Conservation (phyloP, 2,888 invertebrate species). For the Argynnis bischoffii region DNA sequence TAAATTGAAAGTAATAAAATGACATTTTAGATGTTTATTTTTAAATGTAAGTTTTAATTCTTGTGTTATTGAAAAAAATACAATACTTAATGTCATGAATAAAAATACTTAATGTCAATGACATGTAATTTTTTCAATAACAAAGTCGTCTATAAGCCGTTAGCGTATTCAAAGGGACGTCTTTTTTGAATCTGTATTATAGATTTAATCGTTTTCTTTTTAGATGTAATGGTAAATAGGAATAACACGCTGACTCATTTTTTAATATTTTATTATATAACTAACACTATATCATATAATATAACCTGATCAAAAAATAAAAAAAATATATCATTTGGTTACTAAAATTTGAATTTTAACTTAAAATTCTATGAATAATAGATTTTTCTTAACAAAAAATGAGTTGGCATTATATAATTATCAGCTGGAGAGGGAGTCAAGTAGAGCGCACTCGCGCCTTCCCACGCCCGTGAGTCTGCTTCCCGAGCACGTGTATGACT, state of each 20-base stretch:
- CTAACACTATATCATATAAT: background rate
- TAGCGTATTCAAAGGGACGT: slow-evolving; percentile 17
- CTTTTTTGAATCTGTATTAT: slow-evolving; percentile 20
- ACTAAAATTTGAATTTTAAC: background rate
- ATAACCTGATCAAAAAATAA: background rate
- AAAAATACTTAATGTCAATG: slow-evolving; percentile 9
- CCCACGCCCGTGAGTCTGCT: slow-evolving; percentile 20
- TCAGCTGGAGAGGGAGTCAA: slow-evolving; percentile 73
- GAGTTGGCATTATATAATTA: slow-evolving; percentile 49
- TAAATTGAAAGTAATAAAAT: slow-evolving; percentile 79
- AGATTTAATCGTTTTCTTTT: slow-evolving; percentile 21
- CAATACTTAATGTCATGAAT: slow-evolving; percentile 12
- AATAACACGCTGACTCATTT: slow-evolving; percentile 33
- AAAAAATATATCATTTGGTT: background rate
- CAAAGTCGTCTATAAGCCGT: slow-evolving; percentile 18
- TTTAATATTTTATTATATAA: background rate
- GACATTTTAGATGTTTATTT: slow-evolving; percentile 70
- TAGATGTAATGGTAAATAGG: slow-evolving; percentile 29
- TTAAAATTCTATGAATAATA: background rate
- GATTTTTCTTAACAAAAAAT: slow-evolving; percentile 44
- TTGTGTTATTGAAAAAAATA: slow-evolving; percentile 43
- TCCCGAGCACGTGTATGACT: slow-evolving; percentile 23
- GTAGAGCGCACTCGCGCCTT: slow-evolving; percentile 52
- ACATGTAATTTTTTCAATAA: slow-evolving; percentile 25
- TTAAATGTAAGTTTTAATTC: slow-evolving; percentile 46